Conservation (phyloP, 1,140 invertebrate genomes). For the Drosophila persimilis region DNA sequence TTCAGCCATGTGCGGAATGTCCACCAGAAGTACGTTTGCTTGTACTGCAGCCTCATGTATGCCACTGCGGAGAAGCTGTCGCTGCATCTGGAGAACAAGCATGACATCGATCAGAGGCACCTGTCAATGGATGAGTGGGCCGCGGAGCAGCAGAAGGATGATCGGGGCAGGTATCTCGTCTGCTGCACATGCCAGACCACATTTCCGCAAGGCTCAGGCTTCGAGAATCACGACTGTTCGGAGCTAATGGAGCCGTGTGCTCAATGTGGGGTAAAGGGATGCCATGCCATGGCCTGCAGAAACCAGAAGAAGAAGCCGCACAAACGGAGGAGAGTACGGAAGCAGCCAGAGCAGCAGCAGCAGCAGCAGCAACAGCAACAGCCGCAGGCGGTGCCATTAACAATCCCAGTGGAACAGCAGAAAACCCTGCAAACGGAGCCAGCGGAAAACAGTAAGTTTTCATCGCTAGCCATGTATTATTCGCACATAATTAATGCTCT, state of each 20-base stretch:
- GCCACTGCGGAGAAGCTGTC: slow-evolving; percentile 90
- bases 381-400: neutral
- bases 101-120: slow-evolving; percentile 87
- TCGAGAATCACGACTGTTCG: slow-evolving; percentile 88
- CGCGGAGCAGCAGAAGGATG: slow-evolving; percentile 84
- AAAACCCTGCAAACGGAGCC: slow-evolving; percentile 1
- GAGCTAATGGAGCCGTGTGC: slow-evolving; percentile 71
- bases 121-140: slow-evolving; percentile 84
- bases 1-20: slow-evolving; percentile 91
- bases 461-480: too few species aligned
- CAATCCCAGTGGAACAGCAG: slow-evolving; percentile 10
- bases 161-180: slow-evolving; percentile 87
- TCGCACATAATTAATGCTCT: too few species aligned
- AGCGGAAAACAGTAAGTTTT: slow-evolving; percentile 39
- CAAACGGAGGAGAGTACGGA: slow-evolving; percentile 16
- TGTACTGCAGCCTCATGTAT: slow-evolving; percentile 91
- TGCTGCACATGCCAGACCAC: slow-evolving; percentile 91
- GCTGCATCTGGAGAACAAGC: slow-evolving; percentile 89
- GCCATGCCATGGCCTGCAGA: slow-evolving; percentile 65
- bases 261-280: slow-evolving; percentile 60
- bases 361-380: neutral
- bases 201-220: slow-evolving; percentile 88
- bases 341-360: slow-evolving; percentile 8
- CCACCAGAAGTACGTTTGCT: slow-evolving; percentile 90
- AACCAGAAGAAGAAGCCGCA: slow-evolving; percentile 44